Conservation (phyloP, 2,797 vertebrate species). For the Apogon talboti region DNA sequence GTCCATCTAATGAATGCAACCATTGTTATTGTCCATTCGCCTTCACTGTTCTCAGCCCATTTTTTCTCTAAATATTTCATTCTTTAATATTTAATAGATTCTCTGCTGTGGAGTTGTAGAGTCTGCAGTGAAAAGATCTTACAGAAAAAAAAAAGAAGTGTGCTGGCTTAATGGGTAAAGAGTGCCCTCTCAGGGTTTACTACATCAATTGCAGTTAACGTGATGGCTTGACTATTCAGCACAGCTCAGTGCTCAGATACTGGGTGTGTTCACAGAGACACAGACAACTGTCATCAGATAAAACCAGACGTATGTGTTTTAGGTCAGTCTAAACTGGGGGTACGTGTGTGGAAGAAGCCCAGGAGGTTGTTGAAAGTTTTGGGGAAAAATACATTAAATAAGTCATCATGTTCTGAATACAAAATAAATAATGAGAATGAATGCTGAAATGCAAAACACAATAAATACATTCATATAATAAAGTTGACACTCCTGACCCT, state of each 20-base stretch:
- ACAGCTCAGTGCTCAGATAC: not conserved
- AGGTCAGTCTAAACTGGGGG: too few species aligned
- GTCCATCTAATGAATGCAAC: constrained; percentile 23
- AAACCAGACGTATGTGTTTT: too few species aligned
- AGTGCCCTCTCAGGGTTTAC: constrained; percentile 78
- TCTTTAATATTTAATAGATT: constrained; percentile 38
- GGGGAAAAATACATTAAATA: too few species aligned
- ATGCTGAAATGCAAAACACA: too few species aligned
- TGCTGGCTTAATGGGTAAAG: constrained; percentile 62
- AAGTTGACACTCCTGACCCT: too few species aligned
- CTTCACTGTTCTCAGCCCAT: constrained; percentile 8
- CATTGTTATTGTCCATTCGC: constrained; percentile 11
- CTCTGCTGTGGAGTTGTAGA: constrained; percentile 30
- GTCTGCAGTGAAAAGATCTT: constrained; percentile 33
- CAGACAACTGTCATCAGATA: too few species aligned
- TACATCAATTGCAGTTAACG: constrained; percentile 55
- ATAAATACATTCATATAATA: too few species aligned
- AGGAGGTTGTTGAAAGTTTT: too few species aligned
- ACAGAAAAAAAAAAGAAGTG: not conserved
- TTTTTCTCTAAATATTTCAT: constrained; percentile 38
- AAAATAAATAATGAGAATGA: too few species aligned
- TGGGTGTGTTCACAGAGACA: not conserved
- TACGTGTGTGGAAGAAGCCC: too few species aligned
- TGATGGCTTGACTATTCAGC: constrained; percentile 8
- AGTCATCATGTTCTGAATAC: too few species aligned